Conservation (phyloP, 1,140 invertebrate genomes). For the Eriosoma lanigerum region DNA sequence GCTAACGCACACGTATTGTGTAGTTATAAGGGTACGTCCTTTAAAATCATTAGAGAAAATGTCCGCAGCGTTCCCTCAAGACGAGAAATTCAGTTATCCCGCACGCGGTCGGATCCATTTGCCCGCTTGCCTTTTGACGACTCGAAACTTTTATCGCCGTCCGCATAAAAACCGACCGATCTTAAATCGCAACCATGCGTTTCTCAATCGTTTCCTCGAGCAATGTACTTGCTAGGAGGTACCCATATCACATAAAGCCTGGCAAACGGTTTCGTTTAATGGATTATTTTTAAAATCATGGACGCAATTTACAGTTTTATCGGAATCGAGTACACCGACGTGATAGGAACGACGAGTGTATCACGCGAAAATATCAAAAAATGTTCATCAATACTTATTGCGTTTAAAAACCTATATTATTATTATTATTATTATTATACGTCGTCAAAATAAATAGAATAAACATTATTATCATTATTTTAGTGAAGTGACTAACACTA, state of each 20-base stretch:
- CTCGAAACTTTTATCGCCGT: background rate
- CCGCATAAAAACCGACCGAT: background rate
- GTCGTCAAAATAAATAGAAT: too few species aligned
- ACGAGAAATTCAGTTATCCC: constrained; percentile 1
- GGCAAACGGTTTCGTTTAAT: background rate
- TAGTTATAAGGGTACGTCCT: background rate
- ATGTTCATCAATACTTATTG: too few species aligned
- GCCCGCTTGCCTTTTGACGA: constrained; percentile 2
- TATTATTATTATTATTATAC: too few species aligned
- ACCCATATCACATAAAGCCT: too few species aligned
- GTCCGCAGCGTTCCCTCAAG: background rate
- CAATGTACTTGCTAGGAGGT: background rate
- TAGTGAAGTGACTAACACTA: too few species aligned
- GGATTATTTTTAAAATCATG: background rate
- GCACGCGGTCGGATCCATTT: background rate
- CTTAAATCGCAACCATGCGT: background rate
- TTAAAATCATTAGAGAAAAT: constrained; percentile 9
- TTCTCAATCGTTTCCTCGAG: background rate
- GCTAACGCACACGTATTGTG: too few species aligned
- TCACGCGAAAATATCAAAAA: too few species aligned
- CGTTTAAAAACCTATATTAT: too few species aligned
- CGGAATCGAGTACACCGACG: too few species aligned
- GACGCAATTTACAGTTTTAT: too few species aligned
- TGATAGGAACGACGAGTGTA: too few species aligned
- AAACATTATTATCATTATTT: too few species aligned